Conservation (phyloP, 2,113 vertebrate species). For the Toxotes chatareus region DNA sequence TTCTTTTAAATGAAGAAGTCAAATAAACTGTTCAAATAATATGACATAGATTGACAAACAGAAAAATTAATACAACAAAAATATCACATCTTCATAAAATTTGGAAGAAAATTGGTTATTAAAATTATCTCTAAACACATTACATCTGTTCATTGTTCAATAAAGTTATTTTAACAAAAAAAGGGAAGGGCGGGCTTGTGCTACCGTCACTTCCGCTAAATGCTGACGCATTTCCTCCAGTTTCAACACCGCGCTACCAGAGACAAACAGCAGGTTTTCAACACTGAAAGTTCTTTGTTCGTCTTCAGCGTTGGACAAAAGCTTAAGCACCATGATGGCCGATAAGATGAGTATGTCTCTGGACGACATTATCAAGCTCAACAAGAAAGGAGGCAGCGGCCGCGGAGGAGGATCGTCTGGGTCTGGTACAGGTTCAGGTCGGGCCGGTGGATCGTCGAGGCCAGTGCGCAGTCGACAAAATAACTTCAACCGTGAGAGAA, state of each 20-base stretch:
- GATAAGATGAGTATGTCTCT: conserved; percentile 98
- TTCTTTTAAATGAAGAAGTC: too few relatives aligned
- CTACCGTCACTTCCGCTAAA: conserved; percentile 26
- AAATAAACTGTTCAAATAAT: too few relatives aligned
- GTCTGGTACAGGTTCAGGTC: conserved; percentile 78
- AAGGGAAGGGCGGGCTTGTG: background rate
- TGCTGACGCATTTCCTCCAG: conserved; percentile 25
- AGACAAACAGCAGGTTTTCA: conserved; percentile 6
- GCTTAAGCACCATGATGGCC: conserved; percentile 79
- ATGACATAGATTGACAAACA: too few relatives aligned
- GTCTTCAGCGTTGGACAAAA: background rate
- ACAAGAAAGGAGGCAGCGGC: conserved; percentile 86
- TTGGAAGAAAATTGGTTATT: too few relatives aligned
- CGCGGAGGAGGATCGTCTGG: conserved; percentile 76
- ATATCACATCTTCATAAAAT: too few relatives aligned
- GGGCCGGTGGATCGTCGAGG: conserved; percentile 66
- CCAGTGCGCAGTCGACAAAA: conserved; percentile 79
- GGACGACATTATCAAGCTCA: conserved; percentile 96
- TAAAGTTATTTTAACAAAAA: background rate
- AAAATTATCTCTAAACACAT: too few relatives aligned
- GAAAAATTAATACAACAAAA: too few relatives aligned
- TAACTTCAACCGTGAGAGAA: conserved; percentile 82
- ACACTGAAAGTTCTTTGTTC: conserved; percentile 33
- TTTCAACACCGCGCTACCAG: conserved; percentile 54
- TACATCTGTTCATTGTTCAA: background rate